phyloP scores from a whole-genome alignment of 2,888 invertebrate species.

The Melipona bicolor region DNA sequence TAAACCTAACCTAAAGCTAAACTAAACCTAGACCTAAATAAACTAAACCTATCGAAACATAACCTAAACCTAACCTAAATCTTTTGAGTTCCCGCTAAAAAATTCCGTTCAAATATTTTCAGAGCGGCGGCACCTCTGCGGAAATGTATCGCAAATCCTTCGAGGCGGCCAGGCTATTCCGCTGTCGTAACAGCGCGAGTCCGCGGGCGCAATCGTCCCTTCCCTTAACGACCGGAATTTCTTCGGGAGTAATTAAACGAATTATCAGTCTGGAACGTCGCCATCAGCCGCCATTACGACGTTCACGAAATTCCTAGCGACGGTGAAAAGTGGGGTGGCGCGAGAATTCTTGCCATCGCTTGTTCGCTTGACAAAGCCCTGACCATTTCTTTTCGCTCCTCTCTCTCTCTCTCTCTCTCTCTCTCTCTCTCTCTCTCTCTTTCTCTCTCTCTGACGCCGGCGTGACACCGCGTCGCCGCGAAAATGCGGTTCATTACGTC shows the following conservation, averaged over 20 bases:
- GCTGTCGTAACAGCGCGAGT: constrained; percentile 18
- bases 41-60: too few species aligned
- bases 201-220: constrained; percentile 15
- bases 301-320: constrained; percentile 50
- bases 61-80: too few species aligned
- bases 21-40: too few species aligned
- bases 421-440: not conserved
- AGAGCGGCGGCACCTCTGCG: too few species aligned
- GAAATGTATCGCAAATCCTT: constrained; percentile 26
- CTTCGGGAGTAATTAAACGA: constrained; percentile 60
- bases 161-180: not conserved
- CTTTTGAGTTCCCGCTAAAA: too few species aligned
- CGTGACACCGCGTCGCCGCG: constrained; percentile 41
- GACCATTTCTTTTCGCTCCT: constrained; percentile 42
- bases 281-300: constrained; percentile 47
- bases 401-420: not conserved
- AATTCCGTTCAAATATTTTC: too few species aligned
- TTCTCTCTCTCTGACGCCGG: not conserved
- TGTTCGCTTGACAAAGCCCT: constrained; percentile 42
- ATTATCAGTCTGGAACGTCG: constrained; percentile 57
- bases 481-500: constrained; percentile 59
- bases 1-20: too few species aligned
- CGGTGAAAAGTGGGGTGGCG: constrained; percentile 34
- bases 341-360: constrained; percentile 34
- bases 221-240: constrained; percentile 50